Percentiles rank a stretch among this genome's conserved stretches.
These are phyloP conservation scores for Motacilla alba DNA, from an alignment of 2,113 vertebrate species.

Conservation along the genomic window DNA sequence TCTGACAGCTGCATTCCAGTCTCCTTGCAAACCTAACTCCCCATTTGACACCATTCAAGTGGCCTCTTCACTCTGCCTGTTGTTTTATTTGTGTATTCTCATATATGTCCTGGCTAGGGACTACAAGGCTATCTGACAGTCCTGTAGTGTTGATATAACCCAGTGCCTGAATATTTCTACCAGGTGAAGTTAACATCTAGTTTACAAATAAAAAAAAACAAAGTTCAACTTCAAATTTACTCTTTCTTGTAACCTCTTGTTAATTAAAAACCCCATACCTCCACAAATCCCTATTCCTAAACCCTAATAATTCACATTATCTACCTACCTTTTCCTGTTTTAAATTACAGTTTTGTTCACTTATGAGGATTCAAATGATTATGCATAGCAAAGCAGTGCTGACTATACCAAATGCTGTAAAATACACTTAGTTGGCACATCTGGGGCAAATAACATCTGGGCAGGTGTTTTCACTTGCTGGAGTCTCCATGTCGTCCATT, in stretches of 20 bases:
- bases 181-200: neutral
- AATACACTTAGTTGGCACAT: neutral
- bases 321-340: neutral
- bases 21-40: neutral
- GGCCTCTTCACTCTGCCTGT: neutral
- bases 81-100: neutral
- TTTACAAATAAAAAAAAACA: neutral
- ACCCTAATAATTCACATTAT: neutral
- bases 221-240: neutral
- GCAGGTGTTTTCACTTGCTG: neutral
- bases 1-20: conserved; percentile 54
- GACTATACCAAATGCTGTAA: neutral
- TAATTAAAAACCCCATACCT: neutral
- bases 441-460: neutral
- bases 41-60: neutral
- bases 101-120: neutral
- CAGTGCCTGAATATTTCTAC: neutral
- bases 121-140: neutral
- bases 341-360: neutral
- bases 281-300: neutral
- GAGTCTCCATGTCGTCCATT: neutral
- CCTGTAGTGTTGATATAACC: neutral
- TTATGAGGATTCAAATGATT: neutral
- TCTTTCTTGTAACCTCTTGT: neutral
- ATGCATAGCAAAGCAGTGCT: neutral